phyloP scores from a whole-genome alignment of 2,113 vertebrate species.

The Sardina pilchardus region DNA sequence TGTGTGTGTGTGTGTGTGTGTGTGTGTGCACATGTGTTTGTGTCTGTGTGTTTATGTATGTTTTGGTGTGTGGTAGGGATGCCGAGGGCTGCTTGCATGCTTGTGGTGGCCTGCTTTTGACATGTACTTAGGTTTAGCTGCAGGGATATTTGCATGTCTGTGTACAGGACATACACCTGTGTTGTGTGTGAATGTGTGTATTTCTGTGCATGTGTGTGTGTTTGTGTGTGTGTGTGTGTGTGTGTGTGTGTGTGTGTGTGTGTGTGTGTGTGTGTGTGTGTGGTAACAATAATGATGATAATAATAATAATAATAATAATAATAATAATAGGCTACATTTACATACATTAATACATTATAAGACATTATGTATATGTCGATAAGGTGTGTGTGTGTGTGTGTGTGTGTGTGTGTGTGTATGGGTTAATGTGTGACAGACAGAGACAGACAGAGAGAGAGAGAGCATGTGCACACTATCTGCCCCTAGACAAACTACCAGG shows the following conservation, averaged over 20 bases:
- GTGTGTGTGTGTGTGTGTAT: no score
- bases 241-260: neutral
- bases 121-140: neutral
- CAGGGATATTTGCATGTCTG: neutral
- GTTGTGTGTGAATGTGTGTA: neutral
- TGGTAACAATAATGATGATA: neutral
- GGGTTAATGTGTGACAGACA: no score
- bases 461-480: neutral
- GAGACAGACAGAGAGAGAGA: no score
- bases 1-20: neutral
- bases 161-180: neutral
- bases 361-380: neutral
- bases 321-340: no score
- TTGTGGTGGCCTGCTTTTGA: neutral
- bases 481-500: conserved; percentile 1
- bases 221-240: neutral
- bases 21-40: neutral
- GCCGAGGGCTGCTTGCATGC: neutral
- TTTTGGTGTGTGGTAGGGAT: neutral
- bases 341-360: no score
- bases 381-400: neutral
- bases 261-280: neutral
- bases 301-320: no score
- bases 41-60: neutral
- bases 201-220: neutral